A percentile compares a stretch with the other conserved stretches of the same genome.
These are phyloP conservation scores for Cephus rjabovi DNA, from an alignment of 2,888 invertebrate genomes.

Conservation along the genomic window DNA sequence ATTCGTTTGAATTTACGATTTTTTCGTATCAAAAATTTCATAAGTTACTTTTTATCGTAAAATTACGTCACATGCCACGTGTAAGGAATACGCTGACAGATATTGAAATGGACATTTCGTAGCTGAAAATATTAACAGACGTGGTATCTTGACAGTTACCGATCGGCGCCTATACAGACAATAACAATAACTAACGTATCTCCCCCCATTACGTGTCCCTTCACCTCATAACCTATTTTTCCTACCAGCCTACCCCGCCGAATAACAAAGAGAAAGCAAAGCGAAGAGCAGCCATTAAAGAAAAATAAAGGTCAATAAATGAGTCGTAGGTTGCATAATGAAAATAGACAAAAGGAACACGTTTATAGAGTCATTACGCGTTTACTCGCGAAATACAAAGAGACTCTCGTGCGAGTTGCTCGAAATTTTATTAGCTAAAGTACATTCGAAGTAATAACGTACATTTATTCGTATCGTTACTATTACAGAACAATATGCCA, in stretches of 20 bases:
- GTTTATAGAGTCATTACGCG: not conserved
- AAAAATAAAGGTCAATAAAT: not conserved
- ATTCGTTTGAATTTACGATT: not conserved
- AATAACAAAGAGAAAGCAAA: not conserved
- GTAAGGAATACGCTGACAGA: not conserved
- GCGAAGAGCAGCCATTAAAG: not conserved
- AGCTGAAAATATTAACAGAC: not conserved
- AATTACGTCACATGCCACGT: not conserved
- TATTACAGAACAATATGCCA: not conserved
- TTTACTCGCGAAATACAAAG: not conserved
- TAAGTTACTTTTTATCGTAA: not conserved
- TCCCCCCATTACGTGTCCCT: not conserved
- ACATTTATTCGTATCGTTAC: not conserved
- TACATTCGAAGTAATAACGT: not conserved
- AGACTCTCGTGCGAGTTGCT: not conserved
- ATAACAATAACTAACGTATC: not conserved
- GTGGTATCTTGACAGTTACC: not conserved
- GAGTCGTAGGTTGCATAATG: not conserved
- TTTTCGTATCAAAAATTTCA: not conserved
- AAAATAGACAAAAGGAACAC: not conserved
- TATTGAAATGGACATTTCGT: not conserved
- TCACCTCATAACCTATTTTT: not conserved
- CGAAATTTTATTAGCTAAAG: not conserved
- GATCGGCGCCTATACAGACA: not conserved
- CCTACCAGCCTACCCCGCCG: not conserved